These are phyloP conservation scores for Ivindomyrus marchei DNA, from an alignment of 2,113 vertebrate genomes.

Conservation along the genomic window DNA sequence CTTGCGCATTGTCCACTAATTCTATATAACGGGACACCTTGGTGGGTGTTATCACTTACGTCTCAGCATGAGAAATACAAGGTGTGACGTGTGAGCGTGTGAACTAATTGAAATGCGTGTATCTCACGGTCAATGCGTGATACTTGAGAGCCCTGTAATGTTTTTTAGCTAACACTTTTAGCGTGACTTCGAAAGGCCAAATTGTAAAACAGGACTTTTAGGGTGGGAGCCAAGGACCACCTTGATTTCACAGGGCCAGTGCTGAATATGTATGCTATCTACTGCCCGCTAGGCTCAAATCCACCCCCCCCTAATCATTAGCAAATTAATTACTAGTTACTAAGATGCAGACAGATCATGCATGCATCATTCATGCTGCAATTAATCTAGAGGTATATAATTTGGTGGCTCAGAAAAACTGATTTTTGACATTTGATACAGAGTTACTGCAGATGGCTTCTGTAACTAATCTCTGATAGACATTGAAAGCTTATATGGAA, in stretches of 20 bases:
- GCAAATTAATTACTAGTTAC: background rate
- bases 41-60: too few species aligned
- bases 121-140: too few species aligned
- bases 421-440: background rate
- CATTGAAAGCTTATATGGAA: slow-evolving; percentile 10
- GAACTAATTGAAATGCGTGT: too few species aligned
- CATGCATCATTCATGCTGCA: background rate
- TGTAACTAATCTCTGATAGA: background rate
- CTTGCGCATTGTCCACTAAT: too few species aligned
- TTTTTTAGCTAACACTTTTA: background rate
- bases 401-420: background rate
- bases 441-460: background rate
- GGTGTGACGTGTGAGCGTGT: too few species aligned
- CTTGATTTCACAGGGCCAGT: slow-evolving; percentile 38
- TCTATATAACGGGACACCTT: too few species aligned
- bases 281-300: background rate
- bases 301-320: background rate
- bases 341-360: background rate
- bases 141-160: too few species aligned
- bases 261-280: background rate
- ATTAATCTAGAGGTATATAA: background rate
- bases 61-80: too few species aligned
- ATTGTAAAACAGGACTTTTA: background rate
- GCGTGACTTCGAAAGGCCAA: background rate
- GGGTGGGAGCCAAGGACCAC: slow-evolving; percentile 5